These are phyloP conservation scores for Myripristis jacobus DNA, from an alignment of 2,797 vertebrate species.

Conservation along the genomic window DNA sequence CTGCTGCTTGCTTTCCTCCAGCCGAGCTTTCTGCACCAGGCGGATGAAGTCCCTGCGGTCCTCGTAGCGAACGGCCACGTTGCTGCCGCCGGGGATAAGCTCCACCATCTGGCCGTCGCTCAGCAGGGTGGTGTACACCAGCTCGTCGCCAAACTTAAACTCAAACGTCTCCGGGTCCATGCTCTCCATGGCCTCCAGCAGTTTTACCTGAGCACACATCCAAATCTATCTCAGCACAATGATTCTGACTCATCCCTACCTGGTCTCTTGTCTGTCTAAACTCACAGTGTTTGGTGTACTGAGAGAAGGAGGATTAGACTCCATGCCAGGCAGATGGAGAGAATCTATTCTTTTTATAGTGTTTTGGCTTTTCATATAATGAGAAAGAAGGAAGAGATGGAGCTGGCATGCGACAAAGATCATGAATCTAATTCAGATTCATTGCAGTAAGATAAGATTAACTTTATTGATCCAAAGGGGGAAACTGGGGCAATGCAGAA, in stretches of 20 bases:
- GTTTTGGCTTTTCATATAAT: not conserved
- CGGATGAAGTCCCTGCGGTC: constrained; percentile 91
- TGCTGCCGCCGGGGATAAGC: constrained; percentile 89
- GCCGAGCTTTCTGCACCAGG: constrained; percentile 91
- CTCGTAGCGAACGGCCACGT: constrained; percentile 87
- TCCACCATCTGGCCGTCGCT: constrained; percentile 92
- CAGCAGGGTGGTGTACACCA: constrained; percentile 93
- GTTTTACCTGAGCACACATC: constrained; percentile 88
- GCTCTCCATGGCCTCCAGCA: constrained; percentile 95
- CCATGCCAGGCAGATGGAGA: not conserved
- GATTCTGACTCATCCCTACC: not conserved
- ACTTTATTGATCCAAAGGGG: not conserved
- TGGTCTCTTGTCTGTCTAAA: not conserved
- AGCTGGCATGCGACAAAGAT: not conserved
- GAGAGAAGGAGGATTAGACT: not conserved
- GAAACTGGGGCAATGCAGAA: not conserved
- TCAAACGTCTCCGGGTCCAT: constrained; percentile 97
- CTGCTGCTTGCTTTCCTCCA: constrained; percentile 96
- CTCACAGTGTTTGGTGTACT: not conserved
- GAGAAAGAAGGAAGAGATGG: not conserved
- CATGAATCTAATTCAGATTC: not conserved
- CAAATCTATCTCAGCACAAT: not conserved
- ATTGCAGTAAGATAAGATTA: not conserved
- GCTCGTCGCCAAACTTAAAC: constrained; percentile 95
- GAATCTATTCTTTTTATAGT: too few relatives aligned